phyloP scores from a whole-genome alignment of 2,113 vertebrate species.

The Anhinga rufa region DNA sequence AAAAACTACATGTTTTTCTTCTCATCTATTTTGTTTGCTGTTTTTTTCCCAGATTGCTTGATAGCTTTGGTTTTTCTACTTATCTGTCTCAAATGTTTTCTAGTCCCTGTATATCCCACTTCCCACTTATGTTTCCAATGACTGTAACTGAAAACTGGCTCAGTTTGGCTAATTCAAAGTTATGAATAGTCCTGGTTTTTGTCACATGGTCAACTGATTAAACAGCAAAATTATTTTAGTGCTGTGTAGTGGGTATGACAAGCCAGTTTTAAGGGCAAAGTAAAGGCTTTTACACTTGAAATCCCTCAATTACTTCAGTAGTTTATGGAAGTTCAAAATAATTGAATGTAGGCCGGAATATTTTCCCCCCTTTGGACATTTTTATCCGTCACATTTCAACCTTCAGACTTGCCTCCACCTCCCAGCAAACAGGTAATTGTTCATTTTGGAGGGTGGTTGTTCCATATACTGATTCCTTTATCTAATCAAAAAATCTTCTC shows the following conservation, averaged over 20 bases:
- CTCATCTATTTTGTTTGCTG: background rate
- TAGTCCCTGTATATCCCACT: background rate
- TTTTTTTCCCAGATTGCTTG: background rate
- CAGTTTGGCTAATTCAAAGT: background rate
- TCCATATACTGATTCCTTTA: background rate
- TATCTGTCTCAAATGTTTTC: background rate
- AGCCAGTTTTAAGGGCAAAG: background rate
- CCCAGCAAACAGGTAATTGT: background rate
- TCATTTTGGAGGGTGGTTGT: background rate
- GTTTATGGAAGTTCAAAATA: background rate
- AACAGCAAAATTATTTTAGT: background rate
- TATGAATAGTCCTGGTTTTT: background rate
- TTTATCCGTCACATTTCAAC: background rate
- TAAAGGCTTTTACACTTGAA: background rate
- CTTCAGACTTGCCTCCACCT: background rate
- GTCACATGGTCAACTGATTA: background rate
- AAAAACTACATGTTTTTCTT: background rate
- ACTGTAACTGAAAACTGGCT: background rate
- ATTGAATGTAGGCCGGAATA: background rate
- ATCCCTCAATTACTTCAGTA: background rate
- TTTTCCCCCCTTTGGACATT: background rate
- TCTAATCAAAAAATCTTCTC: background rate
- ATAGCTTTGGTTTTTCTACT: background rate
- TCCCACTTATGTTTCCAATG: background rate
- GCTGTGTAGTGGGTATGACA: background rate